A percentile compares a stretch with the other conserved stretches of the same genome.
Evolutionary conservation across 2,113 vertebrate genomes (phyloP).

Genomic region (Pitta sordida): DNA sequence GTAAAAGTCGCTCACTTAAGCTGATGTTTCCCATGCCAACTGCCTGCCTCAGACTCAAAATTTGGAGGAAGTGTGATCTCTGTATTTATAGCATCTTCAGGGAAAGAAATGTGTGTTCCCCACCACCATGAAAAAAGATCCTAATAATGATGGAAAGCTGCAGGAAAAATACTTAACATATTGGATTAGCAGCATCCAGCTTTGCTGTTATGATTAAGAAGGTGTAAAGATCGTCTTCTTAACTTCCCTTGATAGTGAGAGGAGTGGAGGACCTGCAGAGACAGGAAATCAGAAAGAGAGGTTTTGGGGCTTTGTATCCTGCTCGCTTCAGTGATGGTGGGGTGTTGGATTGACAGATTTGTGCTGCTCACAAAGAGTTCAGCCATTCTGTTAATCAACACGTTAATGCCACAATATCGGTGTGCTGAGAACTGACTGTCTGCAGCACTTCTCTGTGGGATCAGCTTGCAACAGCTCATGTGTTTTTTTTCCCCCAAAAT

Average conservation of each 20-base stretch:
- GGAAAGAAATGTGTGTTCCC: neutral
- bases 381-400: neutral
- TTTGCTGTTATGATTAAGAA: neutral
- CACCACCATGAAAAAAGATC: fast-evolving
- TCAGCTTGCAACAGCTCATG: neutral
- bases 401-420: neutral
- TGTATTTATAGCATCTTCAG: neutral
- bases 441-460: neutral
- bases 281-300: neutral
- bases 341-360: neutral
- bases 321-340: neutral
- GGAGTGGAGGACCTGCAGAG: neutral
- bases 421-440: neutral
- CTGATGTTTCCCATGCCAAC: neutral
- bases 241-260: neutral
- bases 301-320: neutral
- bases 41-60: neutral
- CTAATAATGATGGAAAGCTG: too few species aligned
- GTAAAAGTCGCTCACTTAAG: neutral
- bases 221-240: neutral
- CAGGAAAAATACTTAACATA: neutral
- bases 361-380: neutral
- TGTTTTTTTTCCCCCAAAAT: neutral
- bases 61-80: neutral
- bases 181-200: neutral